Evolutionary conservation across 2,113 vertebrate genomes (phyloP).

Genomic region (Athene cunicularia): DNA sequence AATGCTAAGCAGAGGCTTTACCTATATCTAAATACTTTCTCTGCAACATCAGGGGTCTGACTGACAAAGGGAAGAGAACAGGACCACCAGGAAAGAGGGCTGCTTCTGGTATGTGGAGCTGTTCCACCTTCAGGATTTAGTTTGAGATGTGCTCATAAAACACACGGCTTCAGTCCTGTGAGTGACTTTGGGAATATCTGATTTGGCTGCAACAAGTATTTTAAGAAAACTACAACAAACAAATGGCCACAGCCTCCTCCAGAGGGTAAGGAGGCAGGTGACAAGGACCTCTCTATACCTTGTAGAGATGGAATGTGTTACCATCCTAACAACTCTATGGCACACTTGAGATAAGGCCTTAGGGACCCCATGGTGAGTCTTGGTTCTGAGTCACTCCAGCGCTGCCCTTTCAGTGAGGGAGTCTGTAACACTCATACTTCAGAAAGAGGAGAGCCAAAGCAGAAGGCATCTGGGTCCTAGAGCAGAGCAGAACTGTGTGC

Average conservation of each 20-base stretch:
- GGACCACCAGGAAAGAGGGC: background rate
- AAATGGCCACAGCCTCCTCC: background rate
- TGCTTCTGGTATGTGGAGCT: background rate
- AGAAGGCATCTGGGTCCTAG: background rate
- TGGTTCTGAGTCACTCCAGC: background rate
- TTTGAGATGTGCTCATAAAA: background rate
- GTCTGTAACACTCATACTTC: background rate
- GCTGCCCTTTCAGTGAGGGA: background rate
- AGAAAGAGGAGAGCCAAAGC: constrained; percentile 23
- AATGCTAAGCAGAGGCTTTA: background rate
- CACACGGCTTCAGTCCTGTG: background rate
- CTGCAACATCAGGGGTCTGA: background rate
- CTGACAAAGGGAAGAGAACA: background rate
- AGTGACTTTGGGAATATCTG: background rate
- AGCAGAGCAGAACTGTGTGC: background rate
- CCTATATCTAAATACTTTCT: background rate
- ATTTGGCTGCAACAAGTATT: background rate
- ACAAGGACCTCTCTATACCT: background rate
- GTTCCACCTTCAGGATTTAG: background rate
- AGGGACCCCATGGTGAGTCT: background rate
- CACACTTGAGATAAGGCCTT: background rate
- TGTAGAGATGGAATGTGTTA: background rate
- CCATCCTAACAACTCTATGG: background rate
- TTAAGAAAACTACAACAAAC: background rate
- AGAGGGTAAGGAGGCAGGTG: background rate